Evolutionary conservation across 2,888 invertebrate genomes (phyloP), one percentile per base, ranked within the genome.

Genomic region (Drosophila diplacantha): DNA sequence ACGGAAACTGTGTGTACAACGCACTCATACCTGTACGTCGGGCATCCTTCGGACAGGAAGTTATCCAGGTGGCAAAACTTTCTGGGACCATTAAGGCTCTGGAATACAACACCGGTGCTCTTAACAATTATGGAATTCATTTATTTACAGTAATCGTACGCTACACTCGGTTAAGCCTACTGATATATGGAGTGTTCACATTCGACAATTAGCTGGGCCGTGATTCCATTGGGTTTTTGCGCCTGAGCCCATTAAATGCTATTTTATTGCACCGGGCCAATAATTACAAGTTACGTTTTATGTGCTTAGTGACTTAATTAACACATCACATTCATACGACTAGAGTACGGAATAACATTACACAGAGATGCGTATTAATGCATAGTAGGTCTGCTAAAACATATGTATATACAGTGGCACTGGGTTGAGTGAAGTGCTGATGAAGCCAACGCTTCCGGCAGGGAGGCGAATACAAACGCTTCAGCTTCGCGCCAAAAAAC

Each of bases 261-360:
- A 61, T 57, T 58, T 72, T 60, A 71, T 67, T 69, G 57, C 59
- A 64, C 35, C 24, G 51, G 18, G 47, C 32, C 43, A 31, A 18
- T 57, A 73, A 55, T 65, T 52, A 43, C 18, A 34, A 46, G 32
- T 47, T 54, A 55, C 51, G 55, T 49, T 51, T 39, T 37, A 57
- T 61, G 41, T 29, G 53, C 49, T 52, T 53, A 39, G 46, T 47
- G 67, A 41, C 52, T 47, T 73, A 73, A 55, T 63, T 72, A 63
- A 72, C 78, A 72, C 72, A 77, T 75, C 74, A 81, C 72, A 70
- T 68, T 43, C 70, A 68, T 66, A 41, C 29, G 31, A 31, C 24
- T 46, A 51, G 44, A 61, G 52, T 51, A 61, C n/a, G 26, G 20
- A n/a, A 35, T 50, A 50, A 34, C 43, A 31, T 34, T 38, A 44